Base-by-base conservation (phyloP, 2,888 invertebrate genomes). In the Aphidius colemani region DNA sequence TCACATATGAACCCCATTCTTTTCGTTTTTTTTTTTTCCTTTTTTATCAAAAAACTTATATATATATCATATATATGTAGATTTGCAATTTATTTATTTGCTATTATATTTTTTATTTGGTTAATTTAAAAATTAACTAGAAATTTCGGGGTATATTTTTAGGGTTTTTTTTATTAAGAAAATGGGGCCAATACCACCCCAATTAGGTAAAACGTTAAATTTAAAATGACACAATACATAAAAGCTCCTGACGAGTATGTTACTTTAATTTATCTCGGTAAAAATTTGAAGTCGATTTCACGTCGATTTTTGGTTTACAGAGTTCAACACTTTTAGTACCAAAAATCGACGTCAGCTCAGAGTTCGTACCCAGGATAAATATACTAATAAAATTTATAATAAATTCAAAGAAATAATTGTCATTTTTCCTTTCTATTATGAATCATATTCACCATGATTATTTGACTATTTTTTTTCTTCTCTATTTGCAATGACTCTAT, bases 181-280 rank as follows among this genome's bases (percentile, higher is more conserved):
- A 70, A 66, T 64, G 65, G 69, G 70, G 65, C 70, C 71, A 71
- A 71, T 70, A 71, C 70, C 70, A 65, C 67, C 68, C 68, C 66
- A 62, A 61, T 57, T 44, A 66, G 51, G 48, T 39, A 53, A 10
- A 53, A 41, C 18, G 48, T 46, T 45, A 57, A 30, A 11, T 46
- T 18, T 46, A 39, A 18, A 18, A n/a, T 39, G 11, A 45, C 8
- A 48, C 48, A 48, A 57, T 30, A 30, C 30, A 39, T 57, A 41
- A 53, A 53, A 53, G 11, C n/a, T 46, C 30, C 11, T 44, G 57
- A 57, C 46, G 30, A 39, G 18, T 46, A 57, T 57, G 11, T 61
- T 55, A 56, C 64, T 68, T 66, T 67, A 53, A 55, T 30, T 11
- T 2, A 18, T 7, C 41, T 43, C 39, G 30, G 8, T n/a, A 44